phyloP scores from a whole-genome alignment of 2,797 vertebrate species.

The Mus minutoides region DNA sequence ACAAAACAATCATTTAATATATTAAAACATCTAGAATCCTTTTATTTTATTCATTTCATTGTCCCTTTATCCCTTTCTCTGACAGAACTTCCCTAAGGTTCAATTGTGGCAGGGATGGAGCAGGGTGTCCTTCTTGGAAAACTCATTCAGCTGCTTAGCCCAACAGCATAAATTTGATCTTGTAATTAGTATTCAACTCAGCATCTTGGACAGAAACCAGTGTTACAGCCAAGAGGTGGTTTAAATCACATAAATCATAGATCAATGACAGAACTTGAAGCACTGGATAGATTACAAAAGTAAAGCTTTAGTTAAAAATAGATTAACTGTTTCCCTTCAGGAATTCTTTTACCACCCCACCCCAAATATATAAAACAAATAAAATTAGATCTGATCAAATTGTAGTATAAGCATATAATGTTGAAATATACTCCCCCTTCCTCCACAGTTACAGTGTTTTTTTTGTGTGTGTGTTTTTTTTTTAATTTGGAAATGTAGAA shows the following conservation, averaged over 20 bases:
- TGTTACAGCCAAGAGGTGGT: conserved; percentile 96
- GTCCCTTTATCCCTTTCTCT: conserved; percentile 52
- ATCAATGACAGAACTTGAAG: conserved; percentile 94
- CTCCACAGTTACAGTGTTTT: conserved; percentile 72
- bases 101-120: conserved; percentile 74
- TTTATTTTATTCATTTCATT: conserved; percentile 71
- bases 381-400: conserved; percentile 84
- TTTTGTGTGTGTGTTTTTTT: too few relatives aligned
- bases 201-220: conserved; percentile 94
- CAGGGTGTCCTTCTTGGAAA: conserved; percentile 84
- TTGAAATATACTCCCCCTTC: conserved; percentile 75
- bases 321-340: conserved; percentile 93
- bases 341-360: conserved; percentile 78
- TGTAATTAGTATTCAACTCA: conserved; percentile 98
- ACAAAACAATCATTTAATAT: conserved; percentile 59
- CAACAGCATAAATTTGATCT: conserved; percentile 95
- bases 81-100: conserved; percentile 79
- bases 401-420: conserved; percentile 79
- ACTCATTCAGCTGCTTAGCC: conserved; percentile 87
- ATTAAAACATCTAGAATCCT: conserved; percentile 74
- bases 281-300: conserved; percentile 95
- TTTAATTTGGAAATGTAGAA: conserved; percentile 81
- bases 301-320: conserved; percentile 97
- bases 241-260: conserved; percentile 99
- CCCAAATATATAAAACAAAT: conserved; percentile 84